Evolutionary conservation across 2,113 vertebrate genomes (phyloP).

Genomic region (Cervus canadensis): DNA sequence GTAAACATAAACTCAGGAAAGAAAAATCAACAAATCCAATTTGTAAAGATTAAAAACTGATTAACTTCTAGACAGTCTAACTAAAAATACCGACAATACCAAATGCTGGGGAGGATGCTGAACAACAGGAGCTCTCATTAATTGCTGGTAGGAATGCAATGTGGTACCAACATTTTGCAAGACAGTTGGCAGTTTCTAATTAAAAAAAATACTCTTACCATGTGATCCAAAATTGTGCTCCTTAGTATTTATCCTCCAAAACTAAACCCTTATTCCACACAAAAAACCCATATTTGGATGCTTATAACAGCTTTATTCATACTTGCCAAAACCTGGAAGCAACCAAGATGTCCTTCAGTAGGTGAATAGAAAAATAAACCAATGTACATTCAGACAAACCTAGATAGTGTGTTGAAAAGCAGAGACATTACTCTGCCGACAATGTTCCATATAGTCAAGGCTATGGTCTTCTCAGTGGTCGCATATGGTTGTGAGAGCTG

Average conservation of each 20-base stretch:
- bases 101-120: background rate
- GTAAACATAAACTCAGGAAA: background rate
- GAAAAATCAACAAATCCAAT: background rate
- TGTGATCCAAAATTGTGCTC: background rate
- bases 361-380: background rate
- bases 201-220: background rate
- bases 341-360: conserved; percentile 4
- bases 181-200: background rate
- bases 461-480: background rate
- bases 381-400: background rate
- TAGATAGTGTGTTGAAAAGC: background rate
- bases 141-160: background rate
- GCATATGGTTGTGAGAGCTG: background rate
- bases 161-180: background rate
- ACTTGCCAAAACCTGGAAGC: conserved; percentile 21
- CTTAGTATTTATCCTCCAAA: background rate
- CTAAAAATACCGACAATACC: background rate
- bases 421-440: background rate
- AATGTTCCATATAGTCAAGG: background rate
- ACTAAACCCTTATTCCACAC: background rate
- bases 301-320: conserved; percentile 31
- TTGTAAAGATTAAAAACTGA: background rate
- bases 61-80: background rate
- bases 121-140: background rate
- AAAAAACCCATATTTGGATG: background rate